A percentile compares a stretch with the other conserved stretches of the same genome.
These are phyloP conservation scores for Pseudonaja textilis DNA, from an alignment of 2,113 vertebrate genomes.

Conservation along the genomic window DNA sequence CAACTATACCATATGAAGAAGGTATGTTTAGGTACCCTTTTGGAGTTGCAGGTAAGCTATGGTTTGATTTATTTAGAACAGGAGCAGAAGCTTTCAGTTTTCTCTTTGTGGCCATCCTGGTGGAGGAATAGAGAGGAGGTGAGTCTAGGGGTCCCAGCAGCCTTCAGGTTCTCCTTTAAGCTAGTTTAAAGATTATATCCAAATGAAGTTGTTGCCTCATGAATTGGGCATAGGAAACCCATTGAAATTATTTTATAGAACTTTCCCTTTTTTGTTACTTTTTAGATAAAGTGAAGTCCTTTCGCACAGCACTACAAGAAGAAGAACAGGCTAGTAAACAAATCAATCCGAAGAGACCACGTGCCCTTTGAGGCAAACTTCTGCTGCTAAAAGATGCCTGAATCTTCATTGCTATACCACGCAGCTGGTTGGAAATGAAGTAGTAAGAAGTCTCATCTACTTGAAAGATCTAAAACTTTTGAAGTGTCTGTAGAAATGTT, in stretches of 20 bases:
- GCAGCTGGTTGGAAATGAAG: conserved; percentile 64
- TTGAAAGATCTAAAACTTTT: conserved; percentile 70
- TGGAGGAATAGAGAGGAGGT: not conserved
- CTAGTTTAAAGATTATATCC: not conserved
- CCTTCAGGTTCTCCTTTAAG: not conserved
- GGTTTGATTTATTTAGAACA: not conserved
- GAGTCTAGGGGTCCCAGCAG: too few relatives aligned
- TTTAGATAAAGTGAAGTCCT: conserved; percentile 96
- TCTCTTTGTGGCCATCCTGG: not conserved
- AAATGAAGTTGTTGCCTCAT: not conserved
- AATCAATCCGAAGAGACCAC: conserved; percentile 94
- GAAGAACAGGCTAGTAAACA: conserved; percentile 98
- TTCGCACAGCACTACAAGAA: conserved; percentile 91
- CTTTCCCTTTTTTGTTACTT: conserved; percentile 24
- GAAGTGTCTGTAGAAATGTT: conserved; percentile 76
- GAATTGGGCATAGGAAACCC: not conserved
- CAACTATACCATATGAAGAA: not conserved
- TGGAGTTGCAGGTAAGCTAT: not conserved
- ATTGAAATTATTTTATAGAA: not conserved
- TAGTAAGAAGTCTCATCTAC: conserved; percentile 67
- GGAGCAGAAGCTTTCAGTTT: not conserved
- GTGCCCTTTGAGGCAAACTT: conserved; percentile 79
- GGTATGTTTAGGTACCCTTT: not conserved
- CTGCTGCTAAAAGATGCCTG: conserved; percentile 66
- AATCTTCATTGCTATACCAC: conserved; percentile 69